Conservation (phyloP, 2,888 invertebrate genomes). For the Mesoligia furuncula region DNA sequence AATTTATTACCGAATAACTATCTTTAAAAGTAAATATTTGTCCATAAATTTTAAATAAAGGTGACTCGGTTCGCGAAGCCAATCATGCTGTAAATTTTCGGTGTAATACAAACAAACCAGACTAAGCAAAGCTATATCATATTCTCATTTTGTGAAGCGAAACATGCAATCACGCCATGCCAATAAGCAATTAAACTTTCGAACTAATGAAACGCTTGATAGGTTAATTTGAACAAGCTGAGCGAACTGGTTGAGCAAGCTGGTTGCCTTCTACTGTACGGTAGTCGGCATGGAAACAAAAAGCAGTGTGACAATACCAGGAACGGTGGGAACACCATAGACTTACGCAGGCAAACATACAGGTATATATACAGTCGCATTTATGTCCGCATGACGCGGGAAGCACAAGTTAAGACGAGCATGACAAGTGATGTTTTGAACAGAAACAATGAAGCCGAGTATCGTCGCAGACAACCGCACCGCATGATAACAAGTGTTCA, state of each 20-base stretch:
- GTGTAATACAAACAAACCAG: constrained; percentile 19
- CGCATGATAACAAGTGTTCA: constrained; percentile 71
- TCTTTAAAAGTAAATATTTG: constrained; percentile 39
- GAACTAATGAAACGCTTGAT: constrained; percentile 60
- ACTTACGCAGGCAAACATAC: constrained; percentile 15
- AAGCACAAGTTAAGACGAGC: constrained; percentile 49
- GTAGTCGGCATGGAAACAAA: constrained; percentile 53
- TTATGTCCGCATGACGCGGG: constrained; percentile 50
- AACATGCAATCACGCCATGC: constrained; percentile 54
- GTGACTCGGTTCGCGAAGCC: constrained; percentile 18
- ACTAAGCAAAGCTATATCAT: constrained; percentile 33
- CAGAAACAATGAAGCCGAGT: constrained; percentile 64
- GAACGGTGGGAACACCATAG: constrained; percentile 15
- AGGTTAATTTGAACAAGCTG: constrained; percentile 58
- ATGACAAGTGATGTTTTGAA: constrained; percentile 69
- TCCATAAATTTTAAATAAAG: constrained; percentile 52
- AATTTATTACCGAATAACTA: constrained; percentile 57
- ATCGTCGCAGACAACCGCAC: constrained; percentile 54
- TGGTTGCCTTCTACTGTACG: constrained; percentile 19
- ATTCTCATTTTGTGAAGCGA: constrained; percentile 47
- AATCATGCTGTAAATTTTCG: constrained; percentile 26
- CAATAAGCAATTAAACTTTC: constrained; percentile 62
- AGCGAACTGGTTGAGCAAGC: constrained; percentile 29
- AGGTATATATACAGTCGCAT: constrained; percentile 30
- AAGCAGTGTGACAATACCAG: constrained; percentile 46